Evolutionary conservation across 2,797 vertebrate species (phyloP), one percentile per base, ranked within the genome.

Genomic region (Danio choprae): DNA sequence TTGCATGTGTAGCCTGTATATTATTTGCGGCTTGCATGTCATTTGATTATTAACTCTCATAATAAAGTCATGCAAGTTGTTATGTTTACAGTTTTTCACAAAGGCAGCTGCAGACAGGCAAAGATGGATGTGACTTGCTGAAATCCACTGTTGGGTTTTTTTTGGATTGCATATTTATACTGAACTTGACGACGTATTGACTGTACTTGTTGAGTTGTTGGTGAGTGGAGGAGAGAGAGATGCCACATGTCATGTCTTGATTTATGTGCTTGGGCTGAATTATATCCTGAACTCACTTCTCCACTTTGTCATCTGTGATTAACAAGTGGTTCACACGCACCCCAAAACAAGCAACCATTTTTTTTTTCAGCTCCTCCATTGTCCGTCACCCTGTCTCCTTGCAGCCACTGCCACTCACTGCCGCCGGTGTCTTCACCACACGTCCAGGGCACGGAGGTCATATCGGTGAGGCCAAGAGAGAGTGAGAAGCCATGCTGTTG

Each of bases 231-330:
- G 22, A 58, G 51, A 67, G 22, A 20, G 36, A 56, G 62, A 82
- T 56, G 79, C 38, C 53, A 53, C 70, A 38, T 51, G 18, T 76
- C 20, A 81, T 53, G 0, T 62, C 69, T 70, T 90, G 88, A 92
- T 91, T 90, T 81, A 91, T 89, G 87, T 87, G 83, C 85, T 87
- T 76, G 62, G 81, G 86, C 78, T 83, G 88, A 89, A 90, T 90
- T 87, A 85, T 89, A 84, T 88, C 83, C 87, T 79, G 73, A 81
- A 88, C 87, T 81, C 86, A 89, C 87, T 89, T 90, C 87, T 89
- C 89, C 84, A 89, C 86, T 88, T 88, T 88, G 89, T 88, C 90
- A 87, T 78, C 29, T 58, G 68, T 90, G 89, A 92, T 89, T 79
- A 90, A 91, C 70, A 84, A 89, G 86, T 18, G 6, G 87, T 87